A percentile compares a stretch with the other conserved stretches of the same genome.
These are phyloP conservation scores for Mionectes olivaceus DNA, from an alignment of 2,797 vertebrate species.

Conservation along the genomic window DNA sequence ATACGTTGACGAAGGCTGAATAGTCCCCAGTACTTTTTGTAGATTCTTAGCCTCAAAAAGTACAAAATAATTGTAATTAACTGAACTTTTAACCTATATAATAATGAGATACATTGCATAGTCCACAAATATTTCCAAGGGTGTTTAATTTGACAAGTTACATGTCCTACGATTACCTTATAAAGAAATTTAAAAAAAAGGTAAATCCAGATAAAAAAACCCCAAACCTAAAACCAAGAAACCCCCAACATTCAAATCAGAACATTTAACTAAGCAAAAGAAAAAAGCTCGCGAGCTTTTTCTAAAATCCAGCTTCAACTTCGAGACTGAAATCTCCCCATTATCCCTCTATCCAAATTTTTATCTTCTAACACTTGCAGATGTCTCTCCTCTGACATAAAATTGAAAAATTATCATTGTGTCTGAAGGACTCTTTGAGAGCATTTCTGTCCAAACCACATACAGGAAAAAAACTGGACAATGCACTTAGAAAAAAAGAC, in stretches of 20 bases:
- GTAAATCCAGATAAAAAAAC: background rate
- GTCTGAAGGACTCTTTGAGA: background rate
- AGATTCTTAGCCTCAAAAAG: background rate
- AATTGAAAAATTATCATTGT: background rate
- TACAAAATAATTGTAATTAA: background rate
- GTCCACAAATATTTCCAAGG: background rate
- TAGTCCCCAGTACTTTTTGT: background rate
- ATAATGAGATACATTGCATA: background rate
- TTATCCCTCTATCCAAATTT: background rate
- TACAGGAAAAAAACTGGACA: background rate
- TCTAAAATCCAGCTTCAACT: background rate
- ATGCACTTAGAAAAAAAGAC: background rate
- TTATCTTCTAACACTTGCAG: background rate
- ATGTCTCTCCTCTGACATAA: background rate
- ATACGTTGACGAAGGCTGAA: background rate
- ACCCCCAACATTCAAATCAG: rapidly evolving
- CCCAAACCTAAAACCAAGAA: background rate
- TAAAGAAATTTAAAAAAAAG: background rate
- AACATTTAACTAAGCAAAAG: background rate
- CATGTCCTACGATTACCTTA: background rate
- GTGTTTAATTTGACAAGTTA: background rate
- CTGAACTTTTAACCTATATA: background rate
- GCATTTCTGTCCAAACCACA: background rate
- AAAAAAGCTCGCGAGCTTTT: background rate
- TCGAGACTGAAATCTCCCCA: background rate